Base-by-base conservation (phyloP, 23 tunicate genomes). In the Halocynthia aurantium region DNA sequence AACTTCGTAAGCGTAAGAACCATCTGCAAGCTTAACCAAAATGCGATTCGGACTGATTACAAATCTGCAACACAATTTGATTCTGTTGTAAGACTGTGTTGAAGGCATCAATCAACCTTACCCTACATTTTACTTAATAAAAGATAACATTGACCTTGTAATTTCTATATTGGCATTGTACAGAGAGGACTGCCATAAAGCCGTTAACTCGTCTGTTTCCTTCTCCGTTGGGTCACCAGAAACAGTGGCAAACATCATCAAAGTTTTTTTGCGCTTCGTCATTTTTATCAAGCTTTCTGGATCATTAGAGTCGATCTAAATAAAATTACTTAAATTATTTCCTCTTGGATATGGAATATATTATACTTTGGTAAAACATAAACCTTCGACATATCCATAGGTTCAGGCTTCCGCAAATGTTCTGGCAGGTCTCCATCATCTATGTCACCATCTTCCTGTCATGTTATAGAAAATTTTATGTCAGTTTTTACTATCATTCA, bases 341-440 rank as follows among this genome's bases (percentile, higher is more conserved):
- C 2, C 4, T 17, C 22, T 5, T 49, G 20, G 20, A 15, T 72
- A 72, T 12, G 15, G 12, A 49, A 12, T 49, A 50, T 12, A 31
- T 31, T 31, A 31, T 31, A 31, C 44, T 4, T 0, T 31, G 44
- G 44, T 31, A 31, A 31, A 31, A 31, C 44, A 31, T 31, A 31
- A 61, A 91, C 97, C 66, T 91, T 91, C 7, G 81, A 64, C 50
- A 91, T 52, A 81, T 91, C 97, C 7, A 91, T 22, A n/a, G 97
- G 91, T 77, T 85, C 71, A 6, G 87, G 64, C 12, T 85, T 85
- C 44, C 97, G 80, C 67, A 66, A 44, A 72, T 91, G 97, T 70
- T 91, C 97, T 6, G 97, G 97, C 12, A 91, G 58, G 72, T 91
- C 97, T 22, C 97, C 97, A 72, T 91, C 97, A 19, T 91, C 97